Conservation (phyloP, 2,797 vertebrate genomes). For the Paguma larvata region DNA sequence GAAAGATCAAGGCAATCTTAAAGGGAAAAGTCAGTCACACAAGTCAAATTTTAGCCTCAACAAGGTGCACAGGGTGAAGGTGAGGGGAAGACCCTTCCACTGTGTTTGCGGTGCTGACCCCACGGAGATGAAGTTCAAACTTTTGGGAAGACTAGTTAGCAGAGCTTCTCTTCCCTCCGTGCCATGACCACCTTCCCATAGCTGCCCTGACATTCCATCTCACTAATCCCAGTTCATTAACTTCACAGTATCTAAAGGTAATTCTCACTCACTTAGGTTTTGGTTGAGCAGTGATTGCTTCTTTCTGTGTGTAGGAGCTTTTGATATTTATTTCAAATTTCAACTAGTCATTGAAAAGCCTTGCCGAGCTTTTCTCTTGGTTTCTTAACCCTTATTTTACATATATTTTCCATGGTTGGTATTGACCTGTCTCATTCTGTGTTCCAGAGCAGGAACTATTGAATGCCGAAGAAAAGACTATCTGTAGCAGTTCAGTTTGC, state of each 20-base stretch:
- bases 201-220: neutral
- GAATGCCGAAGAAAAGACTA: neutral
- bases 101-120: neutral
- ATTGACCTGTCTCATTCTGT: neutral
- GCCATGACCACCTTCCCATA: neutral
- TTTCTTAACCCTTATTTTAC: neutral
- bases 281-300: neutral
- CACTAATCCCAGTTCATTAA: neutral
- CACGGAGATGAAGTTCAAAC: neutral
- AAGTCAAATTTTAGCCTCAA: neutral
- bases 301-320: neutral
- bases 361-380: neutral
- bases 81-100: neutral
- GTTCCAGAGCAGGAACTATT: neutral
- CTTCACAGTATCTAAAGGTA: neutral
- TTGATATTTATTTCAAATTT: conserved; percentile 17
- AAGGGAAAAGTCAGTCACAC: neutral
- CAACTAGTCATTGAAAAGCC: neutral
- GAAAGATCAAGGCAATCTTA: neutral
- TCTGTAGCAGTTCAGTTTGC: neutral
- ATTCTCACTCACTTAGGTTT: neutral
- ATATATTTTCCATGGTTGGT: neutral
- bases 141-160: too few relatives aligned
- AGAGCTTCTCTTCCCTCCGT: neutral
- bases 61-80: neutral